phyloP scores from a whole-genome alignment of 2,113 vertebrate genomes.

The Ifrita kowaldi region DNA sequence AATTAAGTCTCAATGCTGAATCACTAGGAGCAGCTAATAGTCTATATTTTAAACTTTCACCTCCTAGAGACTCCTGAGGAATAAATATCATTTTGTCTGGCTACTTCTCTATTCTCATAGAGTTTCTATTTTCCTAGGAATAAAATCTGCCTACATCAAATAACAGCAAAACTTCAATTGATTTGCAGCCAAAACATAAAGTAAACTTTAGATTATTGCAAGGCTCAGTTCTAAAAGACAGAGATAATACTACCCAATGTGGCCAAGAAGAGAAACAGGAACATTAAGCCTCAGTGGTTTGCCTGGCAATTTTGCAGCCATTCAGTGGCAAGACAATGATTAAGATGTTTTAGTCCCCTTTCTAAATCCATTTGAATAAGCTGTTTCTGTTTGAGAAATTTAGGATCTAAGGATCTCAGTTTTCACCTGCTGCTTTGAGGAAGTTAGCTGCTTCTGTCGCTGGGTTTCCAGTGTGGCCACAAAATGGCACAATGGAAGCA shows the following conservation, averaged over 20 bases:
- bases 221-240: background rate
- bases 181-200: background rate
- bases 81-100: background rate
- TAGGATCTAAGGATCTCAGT: background rate
- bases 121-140: background rate
- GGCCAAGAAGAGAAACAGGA: background rate
- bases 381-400: background rate
- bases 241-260: background rate
- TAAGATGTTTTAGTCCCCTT: background rate
- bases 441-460: background rate
- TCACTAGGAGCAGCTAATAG: background rate
- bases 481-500: background rate
- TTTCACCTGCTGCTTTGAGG: background rate
- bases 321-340: background rate
- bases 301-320: background rate
- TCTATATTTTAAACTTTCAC: background rate
- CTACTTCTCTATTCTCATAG: background rate
- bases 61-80: background rate
- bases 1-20: background rate
- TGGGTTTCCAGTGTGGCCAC: background rate
- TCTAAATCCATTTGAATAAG: background rate
- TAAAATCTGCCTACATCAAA: background rate
- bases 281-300: background rate
- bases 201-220: background rate
- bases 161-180: background rate